Base-by-base conservation (phyloP, 2,797 vertebrate genomes). In the Labroides dimidiatus region DNA sequence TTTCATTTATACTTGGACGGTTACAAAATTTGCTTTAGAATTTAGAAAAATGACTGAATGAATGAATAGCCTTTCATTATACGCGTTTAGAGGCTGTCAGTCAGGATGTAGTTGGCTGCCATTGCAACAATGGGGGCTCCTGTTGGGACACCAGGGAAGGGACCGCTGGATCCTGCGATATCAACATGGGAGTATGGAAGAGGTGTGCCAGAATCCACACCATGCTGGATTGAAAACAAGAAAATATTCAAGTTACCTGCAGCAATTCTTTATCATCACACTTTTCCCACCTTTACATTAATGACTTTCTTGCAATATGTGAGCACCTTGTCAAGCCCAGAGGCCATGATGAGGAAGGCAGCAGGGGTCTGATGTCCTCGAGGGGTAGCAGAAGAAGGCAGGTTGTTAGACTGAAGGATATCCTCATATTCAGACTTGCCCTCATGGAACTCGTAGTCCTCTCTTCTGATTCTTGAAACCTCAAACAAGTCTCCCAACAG, bases 381-480 rank as follows among this genome's bases (percentile, higher is more conserved):
- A 15, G 95, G 93, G 2, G 94, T 95, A 5, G 84, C 85, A 0
- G 93, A 85, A 19, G 95, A 95, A 0, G 94, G 92, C 73, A 93
- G 86, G 86, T 95, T 94, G 92, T 95, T 94, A 85, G 67, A 70
- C 90, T 95, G 95, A 61, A 95, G 90, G 23, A 95, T 90, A 1
- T 95, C 94, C 84, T 95, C 94, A 1, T 95, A 95, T 81, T 95
- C 94, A 9, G 95, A 95, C 84, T 93, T 92, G 16, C 95, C 95
- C 53, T 93, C 91, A 85, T 95, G 94, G 86, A 95, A 95, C 5
- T 94, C 93, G 13, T 93, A 95, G 85, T 95, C 94, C 79, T 95
- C 95, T 4, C 95, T 83, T 33, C 95, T 89, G 75, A 95, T 94
- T 3, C 21, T 93, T 75, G 95, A 95, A 61, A 95, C 85, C 81